phyloP scores from a whole-genome alignment of 2,113 vertebrate species.

The Galeopterus variegatus region DNA sequence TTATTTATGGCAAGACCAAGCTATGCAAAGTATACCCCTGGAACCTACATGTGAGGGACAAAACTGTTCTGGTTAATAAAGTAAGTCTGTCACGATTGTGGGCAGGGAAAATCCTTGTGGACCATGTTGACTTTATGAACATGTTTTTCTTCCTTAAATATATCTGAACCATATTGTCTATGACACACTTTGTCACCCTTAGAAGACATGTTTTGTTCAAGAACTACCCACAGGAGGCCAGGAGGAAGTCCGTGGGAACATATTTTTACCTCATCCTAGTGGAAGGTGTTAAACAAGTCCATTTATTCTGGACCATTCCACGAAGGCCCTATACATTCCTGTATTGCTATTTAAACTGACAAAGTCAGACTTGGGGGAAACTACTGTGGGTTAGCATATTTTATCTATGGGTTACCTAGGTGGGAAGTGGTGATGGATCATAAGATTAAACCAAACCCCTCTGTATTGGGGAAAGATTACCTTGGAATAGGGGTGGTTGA shows the following conservation, averaged over 20 bases:
- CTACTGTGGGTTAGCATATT: not conserved
- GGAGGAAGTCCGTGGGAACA: not conserved
- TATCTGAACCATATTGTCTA: not conserved
- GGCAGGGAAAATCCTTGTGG: not conserved
- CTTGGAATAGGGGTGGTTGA: not conserved
- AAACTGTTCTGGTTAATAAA: not conserved
- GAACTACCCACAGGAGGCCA: not conserved
- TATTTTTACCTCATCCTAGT: not conserved
- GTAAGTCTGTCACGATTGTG: not conserved
- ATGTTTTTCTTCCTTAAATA: slow-evolving; percentile 34
- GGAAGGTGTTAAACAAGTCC: not conserved
- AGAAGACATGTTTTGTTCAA: not conserved
- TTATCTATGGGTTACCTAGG: not conserved
- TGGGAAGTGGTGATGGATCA: not conserved
- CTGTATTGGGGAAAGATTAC: not conserved
- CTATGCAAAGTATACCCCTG: not conserved
- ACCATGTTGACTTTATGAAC: not conserved
- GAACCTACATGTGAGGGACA: not conserved
- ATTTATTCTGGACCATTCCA: not conserved
- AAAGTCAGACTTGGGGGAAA: not conserved
- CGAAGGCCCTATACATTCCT: not conserved
- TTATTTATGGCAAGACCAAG: not conserved
- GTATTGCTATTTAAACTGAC: slow-evolving; percentile 14
- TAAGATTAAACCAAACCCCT: not conserved
- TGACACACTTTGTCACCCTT: not conserved